Conservation (phyloP, 2,113 vertebrate genomes). For the Nycticebus coucang region DNA sequence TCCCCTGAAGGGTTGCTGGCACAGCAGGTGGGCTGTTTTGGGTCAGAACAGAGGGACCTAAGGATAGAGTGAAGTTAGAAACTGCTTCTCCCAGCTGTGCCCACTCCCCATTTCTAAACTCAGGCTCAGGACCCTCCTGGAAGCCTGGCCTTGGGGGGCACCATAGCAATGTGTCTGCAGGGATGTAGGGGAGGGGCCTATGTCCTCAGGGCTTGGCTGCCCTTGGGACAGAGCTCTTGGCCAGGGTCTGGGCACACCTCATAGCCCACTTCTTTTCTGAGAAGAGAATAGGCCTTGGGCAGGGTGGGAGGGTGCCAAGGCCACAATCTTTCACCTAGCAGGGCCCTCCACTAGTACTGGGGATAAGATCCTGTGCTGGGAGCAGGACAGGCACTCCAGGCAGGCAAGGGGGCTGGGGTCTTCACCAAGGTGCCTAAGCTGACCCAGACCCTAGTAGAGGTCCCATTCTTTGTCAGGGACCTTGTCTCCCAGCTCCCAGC, state of each 20-base stretch:
- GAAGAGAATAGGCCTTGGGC: not conserved
- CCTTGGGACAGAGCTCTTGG: not conserved
- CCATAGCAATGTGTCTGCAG: rapidly evolving
- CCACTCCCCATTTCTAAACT: not conserved
- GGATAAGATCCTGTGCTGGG: not conserved
- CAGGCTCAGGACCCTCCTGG: not conserved
- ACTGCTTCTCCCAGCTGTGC: no score
- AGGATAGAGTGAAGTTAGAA: no score
- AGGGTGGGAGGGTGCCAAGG: not conserved
- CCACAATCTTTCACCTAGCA: not conserved
- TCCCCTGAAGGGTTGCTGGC: not conserved
- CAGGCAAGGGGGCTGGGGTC: not conserved
- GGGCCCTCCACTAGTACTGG: no score
- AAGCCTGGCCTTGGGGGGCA: not conserved
- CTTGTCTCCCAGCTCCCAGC: not conserved
- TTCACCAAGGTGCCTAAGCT: no score
- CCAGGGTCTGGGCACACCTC: not conserved
- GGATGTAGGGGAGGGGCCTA: not conserved
- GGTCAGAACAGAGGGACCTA: no score
- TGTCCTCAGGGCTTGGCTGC: not conserved
- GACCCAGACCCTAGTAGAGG: not conserved
- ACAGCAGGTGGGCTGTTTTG: not conserved
- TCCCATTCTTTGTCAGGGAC: not conserved
- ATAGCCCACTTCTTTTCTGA: no score
- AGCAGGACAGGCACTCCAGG: no score